These are phyloP conservation scores for Eupithecia subfuscata DNA, from an alignment of 2,888 invertebrate genomes.

Conservation along the genomic window DNA sequence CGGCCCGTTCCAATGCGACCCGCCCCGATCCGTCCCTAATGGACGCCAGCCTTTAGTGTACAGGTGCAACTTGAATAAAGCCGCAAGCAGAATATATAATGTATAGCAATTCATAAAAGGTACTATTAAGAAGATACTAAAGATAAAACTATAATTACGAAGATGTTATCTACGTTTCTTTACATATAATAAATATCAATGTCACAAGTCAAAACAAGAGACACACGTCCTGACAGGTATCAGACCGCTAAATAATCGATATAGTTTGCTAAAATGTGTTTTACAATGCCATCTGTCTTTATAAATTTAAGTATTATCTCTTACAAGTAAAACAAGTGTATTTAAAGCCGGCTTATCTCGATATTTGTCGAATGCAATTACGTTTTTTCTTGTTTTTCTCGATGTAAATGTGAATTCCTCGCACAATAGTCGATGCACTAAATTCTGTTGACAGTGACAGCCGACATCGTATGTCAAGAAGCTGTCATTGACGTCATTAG, in stretches of 20 bases:
- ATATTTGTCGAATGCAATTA: constrained; percentile 15
- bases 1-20: no score
- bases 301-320: constrained; percentile 14
- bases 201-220: constrained; percentile 10
- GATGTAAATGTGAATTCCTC: constrained; percentile 8
- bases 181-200: constrained; percentile 2
- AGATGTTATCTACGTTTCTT: constrained; percentile 1
- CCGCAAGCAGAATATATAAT: neutral
- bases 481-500: constrained; percentile 35
- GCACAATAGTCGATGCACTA: constrained; percentile 21
- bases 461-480: constrained; percentile 23
- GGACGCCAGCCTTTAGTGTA: no score
- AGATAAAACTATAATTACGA: neutral
- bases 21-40: no score
- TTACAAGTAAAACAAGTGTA: constrained; percentile 9
- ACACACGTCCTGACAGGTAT: neutral
- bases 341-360: constrained; percentile 5
- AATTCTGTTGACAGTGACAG: constrained; percentile 31
- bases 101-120: neutral
- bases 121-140: no score
- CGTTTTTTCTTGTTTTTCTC: constrained; percentile 5
- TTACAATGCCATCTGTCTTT: constrained; percentile 9
- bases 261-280: neutral
- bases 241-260: constrained; percentile 2
- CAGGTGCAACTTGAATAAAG: neutral